Conservation (phyloP, 2,113 vertebrate species). For the Tragelaphus scriptus region DNA sequence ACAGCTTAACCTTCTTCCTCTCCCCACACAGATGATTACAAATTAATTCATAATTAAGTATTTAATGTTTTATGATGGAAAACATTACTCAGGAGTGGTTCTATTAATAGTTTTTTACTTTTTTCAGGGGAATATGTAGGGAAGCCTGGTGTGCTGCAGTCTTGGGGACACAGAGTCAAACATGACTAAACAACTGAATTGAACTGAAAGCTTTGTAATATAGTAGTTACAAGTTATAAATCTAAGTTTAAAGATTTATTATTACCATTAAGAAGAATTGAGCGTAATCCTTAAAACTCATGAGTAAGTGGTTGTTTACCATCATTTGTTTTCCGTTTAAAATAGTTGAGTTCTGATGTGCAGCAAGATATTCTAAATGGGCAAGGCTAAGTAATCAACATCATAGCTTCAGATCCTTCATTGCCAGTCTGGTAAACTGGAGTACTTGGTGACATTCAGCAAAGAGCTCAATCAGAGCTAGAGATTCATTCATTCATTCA, state of each 20-base stretch:
- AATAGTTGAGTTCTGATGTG: background rate
- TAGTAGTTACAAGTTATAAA: background rate
- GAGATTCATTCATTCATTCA: background rate
- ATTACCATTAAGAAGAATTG: background rate
- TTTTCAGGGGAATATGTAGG: background rate
- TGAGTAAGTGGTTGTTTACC: background rate
- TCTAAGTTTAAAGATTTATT: background rate
- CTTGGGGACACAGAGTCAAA: background rate
- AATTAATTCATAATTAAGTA: background rate
- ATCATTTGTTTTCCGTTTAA: background rate
- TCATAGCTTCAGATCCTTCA: background rate
- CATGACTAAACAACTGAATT: background rate
- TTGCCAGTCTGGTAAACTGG: background rate
- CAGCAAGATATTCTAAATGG: conserved; percentile 8
- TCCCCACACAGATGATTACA: background rate
- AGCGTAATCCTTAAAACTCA: background rate
- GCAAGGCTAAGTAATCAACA: background rate
- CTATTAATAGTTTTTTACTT: background rate
- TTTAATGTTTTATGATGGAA: background rate
- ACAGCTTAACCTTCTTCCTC: background rate
- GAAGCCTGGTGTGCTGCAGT: background rate
- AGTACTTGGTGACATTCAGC: background rate
- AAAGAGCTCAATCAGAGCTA: background rate
- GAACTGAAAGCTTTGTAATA: background rate
- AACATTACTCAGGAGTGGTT: background rate